Evolutionary conservation across 1,140 invertebrate species (phyloP).

Genomic region (Stegodyphus mimosarum): DNA sequence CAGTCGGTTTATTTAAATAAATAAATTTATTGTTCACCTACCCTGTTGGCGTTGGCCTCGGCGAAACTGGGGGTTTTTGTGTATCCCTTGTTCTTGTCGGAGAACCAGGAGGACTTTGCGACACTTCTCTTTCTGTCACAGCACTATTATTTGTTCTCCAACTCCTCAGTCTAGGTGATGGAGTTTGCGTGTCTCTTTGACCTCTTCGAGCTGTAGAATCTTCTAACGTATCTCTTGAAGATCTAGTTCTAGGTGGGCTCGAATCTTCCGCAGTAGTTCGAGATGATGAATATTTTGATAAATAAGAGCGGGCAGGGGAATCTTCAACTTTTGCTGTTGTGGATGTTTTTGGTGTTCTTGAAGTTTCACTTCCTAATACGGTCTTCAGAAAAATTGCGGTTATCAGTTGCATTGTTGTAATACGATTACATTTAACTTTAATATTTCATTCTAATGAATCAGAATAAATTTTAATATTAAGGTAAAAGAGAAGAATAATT

Average conservation of each 20-base stretch:
- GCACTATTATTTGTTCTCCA: constrained; percentile 42
- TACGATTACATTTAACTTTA: too few species aligned
- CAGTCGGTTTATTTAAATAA: too few species aligned
- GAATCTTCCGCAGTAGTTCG: not conserved
- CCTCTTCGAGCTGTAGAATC: not conserved
- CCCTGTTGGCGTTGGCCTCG: constrained; percentile 32
- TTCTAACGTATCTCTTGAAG: not conserved
- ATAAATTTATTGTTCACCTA: not conserved
- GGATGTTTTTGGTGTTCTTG: too few species aligned
- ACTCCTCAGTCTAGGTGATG: constrained; percentile 27
- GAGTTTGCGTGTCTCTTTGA: constrained; percentile 16
- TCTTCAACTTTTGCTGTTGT: constrained; percentile 19
- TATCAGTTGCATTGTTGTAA: too few species aligned
- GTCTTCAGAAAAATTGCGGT: too few species aligned
- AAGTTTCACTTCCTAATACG: too few species aligned
- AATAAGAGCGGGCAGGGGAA: constrained; percentile 2
- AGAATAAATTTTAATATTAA: too few species aligned
- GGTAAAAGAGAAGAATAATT: too few species aligned
- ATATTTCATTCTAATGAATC: too few species aligned
- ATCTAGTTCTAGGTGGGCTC: constrained; percentile 8
- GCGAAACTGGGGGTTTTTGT: constrained; percentile 46
- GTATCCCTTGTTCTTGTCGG: constrained; percentile 33
- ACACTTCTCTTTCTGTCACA: constrained; percentile 37
- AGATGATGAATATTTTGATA: constrained; percentile 13
- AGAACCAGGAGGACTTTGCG: constrained; percentile 34